These are phyloP conservation scores for Pituophis catenifer DNA, from an alignment of 2,113 vertebrate species.

Conservation along the genomic window DNA sequence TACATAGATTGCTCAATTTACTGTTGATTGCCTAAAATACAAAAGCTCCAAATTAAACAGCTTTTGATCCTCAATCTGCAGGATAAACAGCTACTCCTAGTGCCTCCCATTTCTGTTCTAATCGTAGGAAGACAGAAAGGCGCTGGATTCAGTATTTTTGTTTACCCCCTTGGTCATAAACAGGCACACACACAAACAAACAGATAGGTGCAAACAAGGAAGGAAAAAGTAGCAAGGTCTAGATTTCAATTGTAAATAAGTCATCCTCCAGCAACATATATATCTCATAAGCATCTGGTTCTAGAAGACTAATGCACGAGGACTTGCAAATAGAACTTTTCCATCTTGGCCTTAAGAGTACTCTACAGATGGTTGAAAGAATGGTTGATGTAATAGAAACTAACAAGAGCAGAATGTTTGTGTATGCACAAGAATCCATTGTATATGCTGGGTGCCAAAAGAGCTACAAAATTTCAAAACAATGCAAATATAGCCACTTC, in stretches of 20 bases:
- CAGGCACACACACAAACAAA: neutral
- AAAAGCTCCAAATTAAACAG: neutral
- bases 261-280: fast-evolving
- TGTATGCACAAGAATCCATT: neutral
- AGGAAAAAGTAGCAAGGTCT: fast-evolving
- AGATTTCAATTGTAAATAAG: fast-evolving
- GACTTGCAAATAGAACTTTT: neutral
- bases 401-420: neutral
- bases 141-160: neutral
- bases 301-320: neutral
- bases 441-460: neutral
- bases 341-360: neutral
- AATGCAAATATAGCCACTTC: neutral
- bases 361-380: neutral
- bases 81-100: neutral
- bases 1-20: neutral
- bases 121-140: neutral
- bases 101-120: neutral
- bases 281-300: neutral
- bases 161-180: neutral
- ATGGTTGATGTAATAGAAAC: neutral
- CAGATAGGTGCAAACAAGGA: neutral
- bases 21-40: neutral
- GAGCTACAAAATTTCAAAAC: neutral
- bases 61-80: neutral